Percentiles rank a stretch among this genome's conserved stretches.
Conservation (phyloP, 92 coral and sea anemone genomes). For the Nematostella vectensis region DNA sequence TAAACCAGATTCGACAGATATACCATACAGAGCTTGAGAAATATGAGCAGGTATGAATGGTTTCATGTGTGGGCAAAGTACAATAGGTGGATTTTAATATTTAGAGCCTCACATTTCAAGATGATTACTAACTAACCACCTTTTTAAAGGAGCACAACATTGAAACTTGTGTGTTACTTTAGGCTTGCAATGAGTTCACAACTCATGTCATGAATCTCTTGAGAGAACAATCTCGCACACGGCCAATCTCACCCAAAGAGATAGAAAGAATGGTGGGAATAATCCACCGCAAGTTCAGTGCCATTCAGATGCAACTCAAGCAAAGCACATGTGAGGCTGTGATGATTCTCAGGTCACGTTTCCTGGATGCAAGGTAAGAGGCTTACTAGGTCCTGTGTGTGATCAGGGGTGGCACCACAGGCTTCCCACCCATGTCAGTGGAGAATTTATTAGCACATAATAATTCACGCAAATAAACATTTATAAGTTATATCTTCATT, state of each 20-base stretch:
- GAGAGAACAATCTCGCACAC: slow-evolving; percentile 93
- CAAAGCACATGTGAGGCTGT: slow-evolving; percentile 99
- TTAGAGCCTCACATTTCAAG: neutral
- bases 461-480: too few relatives aligned
- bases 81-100: too few relatives aligned
- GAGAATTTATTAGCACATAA: too few relatives aligned
- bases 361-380: slow-evolving; percentile 93
- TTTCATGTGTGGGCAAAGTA: neutral
- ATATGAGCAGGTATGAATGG: slow-evolving; percentile 94
- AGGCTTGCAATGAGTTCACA: slow-evolving; percentile 99
- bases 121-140: neutral
- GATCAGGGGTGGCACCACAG: too few relatives aligned
- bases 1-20: slow-evolving; percentile 94
- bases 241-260: slow-evolving; percentile 97
- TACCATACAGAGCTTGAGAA: slow-evolving; percentile 98
- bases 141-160: too few relatives aligned
- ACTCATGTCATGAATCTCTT: slow-evolving; percentile 97
- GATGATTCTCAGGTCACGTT: slow-evolving; percentile 94
- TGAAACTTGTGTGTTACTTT: neutral
- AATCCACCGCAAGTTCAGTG: slow-evolving; percentile 98
- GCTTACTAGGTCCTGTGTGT: too few relatives aligned
- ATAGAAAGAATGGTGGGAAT: slow-evolving; percentile 96
- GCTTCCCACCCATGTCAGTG: too few relatives aligned
- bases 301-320: slow-evolving; percentile 98
- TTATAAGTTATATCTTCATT: too few relatives aligned